Percentiles rank a stretch among this genome's conserved stretches.
phyloP scores from a whole-genome alignment of 2,888 invertebrate species.

The Nymphalis c-album region DNA sequence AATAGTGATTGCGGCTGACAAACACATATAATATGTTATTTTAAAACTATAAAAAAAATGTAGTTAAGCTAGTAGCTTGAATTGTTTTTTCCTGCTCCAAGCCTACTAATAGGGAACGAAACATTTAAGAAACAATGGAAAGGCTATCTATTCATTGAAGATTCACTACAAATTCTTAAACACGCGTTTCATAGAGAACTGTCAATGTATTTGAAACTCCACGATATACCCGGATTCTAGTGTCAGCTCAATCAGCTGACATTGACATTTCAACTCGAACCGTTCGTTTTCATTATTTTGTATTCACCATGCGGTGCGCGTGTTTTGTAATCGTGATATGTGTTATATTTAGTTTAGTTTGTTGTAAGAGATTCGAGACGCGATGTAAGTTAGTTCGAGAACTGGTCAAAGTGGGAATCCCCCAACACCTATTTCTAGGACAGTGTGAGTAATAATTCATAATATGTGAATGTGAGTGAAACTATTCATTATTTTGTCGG shows the following conservation, averaged over 20 bases:
- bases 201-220: conserved; percentile 20
- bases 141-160: neutral
- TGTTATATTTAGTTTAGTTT: conserved; percentile 32
- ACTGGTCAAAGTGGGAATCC: conserved; percentile 56
- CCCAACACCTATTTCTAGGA: conserved; percentile 62
- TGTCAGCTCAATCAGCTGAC: conserved; percentile 44
- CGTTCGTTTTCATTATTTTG: conserved; percentile 30
- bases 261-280: conserved; percentile 53
- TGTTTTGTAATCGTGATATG: conserved; percentile 46
- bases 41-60: neutral
- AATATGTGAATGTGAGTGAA: neutral
- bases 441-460: conserved; percentile 59
- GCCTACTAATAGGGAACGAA: neutral
- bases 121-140: neutral
- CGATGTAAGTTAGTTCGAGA: conserved; percentile 67
- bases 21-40: neutral
- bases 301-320: conserved; percentile 52
- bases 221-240: conserved; percentile 16
- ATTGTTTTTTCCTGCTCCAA: conserved; percentile 2
- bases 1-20: too few relatives aligned
- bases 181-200: neutral
- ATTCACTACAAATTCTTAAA: neutral
- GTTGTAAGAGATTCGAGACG: conserved; percentile 58
- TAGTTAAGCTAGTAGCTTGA: neutral
- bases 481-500: neutral